Evolutionary conservation across 2,113 vertebrate species (phyloP).

Genomic region (Engystomops pustulosus): DNA sequence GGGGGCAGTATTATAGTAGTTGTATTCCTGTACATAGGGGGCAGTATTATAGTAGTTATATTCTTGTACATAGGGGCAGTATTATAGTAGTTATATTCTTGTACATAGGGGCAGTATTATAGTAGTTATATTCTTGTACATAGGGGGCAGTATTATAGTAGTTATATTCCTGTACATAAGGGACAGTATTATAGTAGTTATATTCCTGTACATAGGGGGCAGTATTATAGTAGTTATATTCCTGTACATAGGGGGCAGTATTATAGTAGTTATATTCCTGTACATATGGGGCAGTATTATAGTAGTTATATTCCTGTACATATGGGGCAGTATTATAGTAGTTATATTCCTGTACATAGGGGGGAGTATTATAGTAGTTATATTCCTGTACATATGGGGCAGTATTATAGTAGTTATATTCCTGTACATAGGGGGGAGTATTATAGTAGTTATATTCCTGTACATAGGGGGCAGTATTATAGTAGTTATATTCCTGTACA

Average conservation of each 20-base stretch:
- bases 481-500: background rate
- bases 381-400: background rate
- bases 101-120: too few relatives aligned
- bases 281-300: background rate
- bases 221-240: background rate
- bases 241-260: background rate
- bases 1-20: too few relatives aligned
- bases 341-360: background rate
- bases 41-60: too few relatives aligned
- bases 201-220: background rate
- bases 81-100: too few relatives aligned
- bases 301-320: conserved; percentile 5
- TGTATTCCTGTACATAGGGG: too few relatives aligned
- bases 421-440: background rate
- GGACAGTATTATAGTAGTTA: too few relatives aligned
- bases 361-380: background rate
- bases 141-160: too few relatives aligned
- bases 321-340: background rate
- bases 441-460: background rate
- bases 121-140: too few relatives aligned
- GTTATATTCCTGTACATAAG: too few relatives aligned
- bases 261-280: background rate
- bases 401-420: background rate
- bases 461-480: background rate
- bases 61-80: too few relatives aligned